Base-by-base conservation (phyloP, 2,113 vertebrate genomes). In the Todiramphus chloris region DNA sequence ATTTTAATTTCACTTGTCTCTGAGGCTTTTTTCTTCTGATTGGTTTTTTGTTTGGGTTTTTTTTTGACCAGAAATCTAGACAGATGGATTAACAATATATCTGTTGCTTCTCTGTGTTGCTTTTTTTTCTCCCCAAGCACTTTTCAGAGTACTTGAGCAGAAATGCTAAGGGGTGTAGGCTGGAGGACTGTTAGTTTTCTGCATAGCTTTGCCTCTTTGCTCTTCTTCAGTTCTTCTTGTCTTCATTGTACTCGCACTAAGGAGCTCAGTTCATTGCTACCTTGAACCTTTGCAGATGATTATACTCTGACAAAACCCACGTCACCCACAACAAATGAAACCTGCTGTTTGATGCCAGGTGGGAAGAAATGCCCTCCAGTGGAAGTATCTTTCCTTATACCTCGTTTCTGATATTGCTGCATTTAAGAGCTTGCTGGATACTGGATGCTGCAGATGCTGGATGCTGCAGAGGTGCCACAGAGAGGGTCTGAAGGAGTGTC, bases 281-380 rank as follows among this genome's bases (percentile, higher is more conserved):
- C 41, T 70, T 24, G 35, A 72, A 58, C 69, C n/a, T 55, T 23
- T 31, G 35, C 18, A 44, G 46, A 28, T 53, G 16, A 28, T 60
- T 46, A 39, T 2, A 4, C 6, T 79, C 39, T 68, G 39, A 33
- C 73, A 83, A 50, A 33, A 7, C 0, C 2, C 0, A 0, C 46
- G n/a, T 77, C 6, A 1, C 28, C 66, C 59, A 50, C 31, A 74
- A 31, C 7, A 59, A 78, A 44, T n/a, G 11, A 41, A 83, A 83
- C 48, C 11, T 59, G n/a, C 41, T 66, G 37, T 59, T 43, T 37
- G 28, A 17, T 59, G 17, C n/a, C 63, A 63, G 43, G 1, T 19
- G 30, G 25, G 25, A 83, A 91, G 16, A 81, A 70, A 68, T 3
- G 10, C 11, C 31, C 15, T 70, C 48, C 25, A 18, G n/a, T 18